Percentiles rank a stretch among this genome's conserved stretches.
These are phyloP conservation scores for Perognathus longimembris DNA, from an alignment of 2,113 vertebrate genomes.

Conservation along the genomic window DNA sequence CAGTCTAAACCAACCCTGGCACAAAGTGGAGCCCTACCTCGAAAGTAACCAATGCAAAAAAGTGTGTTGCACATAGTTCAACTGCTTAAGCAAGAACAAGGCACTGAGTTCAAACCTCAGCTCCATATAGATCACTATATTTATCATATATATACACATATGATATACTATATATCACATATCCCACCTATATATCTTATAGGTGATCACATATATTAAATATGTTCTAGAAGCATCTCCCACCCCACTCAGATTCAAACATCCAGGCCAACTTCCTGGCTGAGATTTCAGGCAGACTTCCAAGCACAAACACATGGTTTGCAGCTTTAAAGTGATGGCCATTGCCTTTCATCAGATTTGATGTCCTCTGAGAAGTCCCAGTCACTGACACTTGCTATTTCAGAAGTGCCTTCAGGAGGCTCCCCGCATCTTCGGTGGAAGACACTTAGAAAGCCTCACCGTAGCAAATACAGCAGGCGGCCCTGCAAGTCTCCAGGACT, in stretches of 20 bases:
- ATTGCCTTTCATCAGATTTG: slow-evolving; percentile 42
- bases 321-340: slow-evolving; percentile 17
- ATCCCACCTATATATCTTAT: too few species aligned
- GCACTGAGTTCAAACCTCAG: too few species aligned
- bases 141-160: too few species aligned
- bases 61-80: too few species aligned
- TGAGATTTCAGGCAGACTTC: slow-evolving; percentile 33
- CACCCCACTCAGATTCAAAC: background rate
- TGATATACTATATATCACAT: too few species aligned
- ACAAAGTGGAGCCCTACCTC: too few species aligned
- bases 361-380: slow-evolving; percentile 53
- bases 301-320: slow-evolving; percentile 13
- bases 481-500: background rate
- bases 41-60: too few species aligned
- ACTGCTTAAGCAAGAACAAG: too few species aligned
- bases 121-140: too few species aligned
- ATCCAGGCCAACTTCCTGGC: background rate
- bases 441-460: slow-evolving; percentile 50
- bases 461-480: slow-evolving; percentile 52
- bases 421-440: slow-evolving; percentile 40
- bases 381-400: slow-evolving; percentile 63
- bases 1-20: too few species aligned
- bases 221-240: background rate
- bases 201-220: background rate
- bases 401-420: slow-evolving; percentile 63